A percentile compares a stretch with the other conserved stretches of the same genome.
Evolutionary conservation across 2,888 invertebrate species (phyloP).

Genomic region (Acanthoscelides obtectus): DNA sequence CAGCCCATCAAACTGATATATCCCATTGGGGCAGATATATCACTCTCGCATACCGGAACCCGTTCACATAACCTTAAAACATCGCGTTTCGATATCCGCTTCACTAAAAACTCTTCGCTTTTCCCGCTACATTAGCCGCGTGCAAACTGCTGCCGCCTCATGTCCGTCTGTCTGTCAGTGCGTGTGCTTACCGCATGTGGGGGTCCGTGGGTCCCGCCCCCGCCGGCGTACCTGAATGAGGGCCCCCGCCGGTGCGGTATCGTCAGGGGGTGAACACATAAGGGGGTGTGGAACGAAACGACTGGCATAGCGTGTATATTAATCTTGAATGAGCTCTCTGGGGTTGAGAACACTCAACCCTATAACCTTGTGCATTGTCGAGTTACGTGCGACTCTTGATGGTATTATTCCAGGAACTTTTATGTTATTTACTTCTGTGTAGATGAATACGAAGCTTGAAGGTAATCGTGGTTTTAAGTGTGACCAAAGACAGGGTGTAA

Average conservation of each 20-base stretch:
- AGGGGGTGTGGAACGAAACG: not conserved
- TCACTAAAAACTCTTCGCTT: too few relatives aligned
- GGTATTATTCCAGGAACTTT: too few relatives aligned
- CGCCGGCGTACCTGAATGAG: conserved; percentile 11
- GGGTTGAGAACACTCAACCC: not conserved
- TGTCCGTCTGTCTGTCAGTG: not conserved
- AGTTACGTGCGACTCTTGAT: too few relatives aligned
- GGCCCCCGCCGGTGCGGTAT: conserved; percentile 24
- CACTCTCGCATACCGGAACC: not conserved
- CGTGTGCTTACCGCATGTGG: not conserved
- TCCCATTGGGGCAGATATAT: not conserved
- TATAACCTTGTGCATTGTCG: too few relatives aligned
- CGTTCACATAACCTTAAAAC: not conserved
- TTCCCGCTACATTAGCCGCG: not conserved
- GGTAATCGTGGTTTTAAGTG: too few relatives aligned
- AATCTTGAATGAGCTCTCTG: not conserved
- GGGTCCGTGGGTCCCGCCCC: not conserved
- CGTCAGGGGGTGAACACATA: too few relatives aligned
- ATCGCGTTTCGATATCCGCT: not conserved
- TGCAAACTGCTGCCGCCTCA: not conserved
- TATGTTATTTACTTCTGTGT: too few relatives aligned
- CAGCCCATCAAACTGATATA: not conserved
- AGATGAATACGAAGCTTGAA: too few relatives aligned
- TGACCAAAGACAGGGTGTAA: too few relatives aligned
- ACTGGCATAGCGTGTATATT: not conserved